These are phyloP conservation scores for Lithophane ornitopus DNA, from an alignment of 2,888 invertebrate genomes.

Conservation along the genomic window DNA sequence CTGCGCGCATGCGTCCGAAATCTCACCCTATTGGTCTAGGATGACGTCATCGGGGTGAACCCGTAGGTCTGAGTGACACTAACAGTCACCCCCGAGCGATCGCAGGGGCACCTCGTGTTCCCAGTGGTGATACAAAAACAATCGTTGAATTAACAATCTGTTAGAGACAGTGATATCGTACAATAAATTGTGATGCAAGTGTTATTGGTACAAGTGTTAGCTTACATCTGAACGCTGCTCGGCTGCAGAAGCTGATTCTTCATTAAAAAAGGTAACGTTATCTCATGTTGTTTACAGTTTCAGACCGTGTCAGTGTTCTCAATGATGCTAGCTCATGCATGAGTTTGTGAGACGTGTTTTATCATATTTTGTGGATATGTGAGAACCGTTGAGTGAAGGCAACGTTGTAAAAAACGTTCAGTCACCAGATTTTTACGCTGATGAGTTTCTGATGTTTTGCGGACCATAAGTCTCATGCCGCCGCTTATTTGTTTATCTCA, in stretches of 20 bases:
- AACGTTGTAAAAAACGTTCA: constrained; percentile 38
- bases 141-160: constrained; percentile 75
- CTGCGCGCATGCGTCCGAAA: constrained; percentile 85
- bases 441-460: constrained; percentile 49
- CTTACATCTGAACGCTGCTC: constrained; percentile 27
- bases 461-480: constrained; percentile 28
- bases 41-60: constrained; percentile 90
- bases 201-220: constrained; percentile 66
- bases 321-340: constrained; percentile 79
- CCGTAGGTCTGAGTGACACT: constrained; percentile 86
- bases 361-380: constrained; percentile 62
- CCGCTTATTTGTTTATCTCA: constrained; percentile 53
- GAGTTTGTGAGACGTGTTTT: constrained; percentile 69
- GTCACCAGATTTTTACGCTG: constrained; percentile 35
- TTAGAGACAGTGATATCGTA: constrained; percentile 72
- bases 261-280: constrained; percentile 71
- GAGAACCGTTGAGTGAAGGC: constrained; percentile 40
- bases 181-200: constrained; percentile 72
- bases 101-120: constrained; percentile 80
- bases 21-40: constrained; percentile 88
- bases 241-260: constrained; percentile 44
- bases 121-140: constrained; percentile 80
- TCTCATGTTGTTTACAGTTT: constrained; percentile 81
- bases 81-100: constrained; percentile 88
- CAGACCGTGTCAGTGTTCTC: constrained; percentile 77